These are phyloP conservation scores for Verasper variegatus DNA, from an alignment of 2,113 vertebrate genomes.

Conservation along the genomic window DNA sequence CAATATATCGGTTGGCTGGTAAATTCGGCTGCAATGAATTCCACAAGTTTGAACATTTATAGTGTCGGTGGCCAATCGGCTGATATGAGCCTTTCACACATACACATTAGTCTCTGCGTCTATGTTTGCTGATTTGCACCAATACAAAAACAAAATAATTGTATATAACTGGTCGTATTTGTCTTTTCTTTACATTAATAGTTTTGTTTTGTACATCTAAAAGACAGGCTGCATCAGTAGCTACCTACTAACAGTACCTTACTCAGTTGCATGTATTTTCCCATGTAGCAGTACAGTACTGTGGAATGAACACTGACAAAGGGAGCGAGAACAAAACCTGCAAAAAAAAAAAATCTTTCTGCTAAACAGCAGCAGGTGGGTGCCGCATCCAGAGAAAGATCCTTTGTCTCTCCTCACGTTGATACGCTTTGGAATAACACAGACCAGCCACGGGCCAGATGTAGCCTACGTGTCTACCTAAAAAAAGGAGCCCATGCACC, in stretches of 20 bases:
- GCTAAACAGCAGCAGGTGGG: constrained; percentile 42
- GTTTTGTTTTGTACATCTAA: no score
- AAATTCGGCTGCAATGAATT: no score
- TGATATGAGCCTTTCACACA: no score
- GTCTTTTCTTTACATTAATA: no score
- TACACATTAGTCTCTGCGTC: no score
- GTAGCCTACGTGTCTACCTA: constrained; percentile 26
- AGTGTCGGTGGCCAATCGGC: no score
- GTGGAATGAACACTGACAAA: not conserved
- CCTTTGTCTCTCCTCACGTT: constrained; percentile 36
- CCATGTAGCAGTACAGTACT: not conserved
- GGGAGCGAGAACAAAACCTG: not conserved
- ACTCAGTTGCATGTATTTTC: not conserved
- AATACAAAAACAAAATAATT: no score
- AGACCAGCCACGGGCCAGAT: constrained; percentile 60
- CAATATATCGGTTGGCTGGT: not conserved
- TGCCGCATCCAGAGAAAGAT: constrained; percentile 14
- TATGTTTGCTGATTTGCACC: no score
- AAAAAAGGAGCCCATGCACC: not conserved
- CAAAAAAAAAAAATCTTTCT: constrained; percentile 11
- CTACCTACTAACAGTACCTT: no score
- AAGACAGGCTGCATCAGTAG: no score
- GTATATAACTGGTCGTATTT: no score
- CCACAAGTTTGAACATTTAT: no score
- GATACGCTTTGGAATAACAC: constrained; percentile 22